phyloP scores from a whole-genome alignment of 2,113 vertebrate species.

The Atherinomorus stipes region DNA sequence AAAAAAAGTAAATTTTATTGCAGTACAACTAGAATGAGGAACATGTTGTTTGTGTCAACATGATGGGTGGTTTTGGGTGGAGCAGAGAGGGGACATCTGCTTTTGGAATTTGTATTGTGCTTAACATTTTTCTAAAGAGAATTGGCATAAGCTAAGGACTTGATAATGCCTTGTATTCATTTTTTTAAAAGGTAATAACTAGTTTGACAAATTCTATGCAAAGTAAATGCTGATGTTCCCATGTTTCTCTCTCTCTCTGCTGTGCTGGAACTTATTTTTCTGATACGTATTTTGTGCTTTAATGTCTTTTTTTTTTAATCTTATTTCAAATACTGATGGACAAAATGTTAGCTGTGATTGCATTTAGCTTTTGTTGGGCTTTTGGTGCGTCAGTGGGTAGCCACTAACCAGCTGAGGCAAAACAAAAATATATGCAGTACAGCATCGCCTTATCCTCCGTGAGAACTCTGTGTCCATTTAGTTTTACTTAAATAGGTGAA shows the following conservation, averaged over 20 bases:
- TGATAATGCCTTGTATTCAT: too few relatives aligned
- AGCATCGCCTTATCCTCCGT: constrained; percentile 2
- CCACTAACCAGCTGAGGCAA: constrained; percentile 10
- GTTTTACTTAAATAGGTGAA: neutral
- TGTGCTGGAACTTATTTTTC: too few relatives aligned
- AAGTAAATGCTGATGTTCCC: too few relatives aligned
- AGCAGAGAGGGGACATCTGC: constrained; percentile 28
- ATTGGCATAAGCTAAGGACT: too few relatives aligned
- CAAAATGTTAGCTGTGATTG: neutral
- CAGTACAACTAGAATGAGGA: constrained; percentile 4
- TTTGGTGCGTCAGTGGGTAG: constrained; percentile 2
- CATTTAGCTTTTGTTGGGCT: neutral
- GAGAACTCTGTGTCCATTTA: constrained; percentile 8
- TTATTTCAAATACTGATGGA: too few relatives aligned
- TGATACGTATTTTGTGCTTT: too few relatives aligned
- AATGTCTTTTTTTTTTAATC: too few relatives aligned
- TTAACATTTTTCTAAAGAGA: too few relatives aligned
- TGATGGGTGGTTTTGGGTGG: constrained; percentile 2
- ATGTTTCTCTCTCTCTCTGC: too few relatives aligned
- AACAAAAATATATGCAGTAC: constrained; percentile 3
- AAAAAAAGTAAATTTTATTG: too few relatives aligned
- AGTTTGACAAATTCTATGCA: too few relatives aligned
- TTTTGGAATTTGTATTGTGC: constrained; percentile 21
- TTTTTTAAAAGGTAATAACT: too few relatives aligned
- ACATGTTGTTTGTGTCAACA: constrained; percentile 57